Evolutionary conservation across 2,797 vertebrate species (phyloP), one percentile per base, ranked within the genome.

Genomic region (Psittacula derbiana): DNA sequence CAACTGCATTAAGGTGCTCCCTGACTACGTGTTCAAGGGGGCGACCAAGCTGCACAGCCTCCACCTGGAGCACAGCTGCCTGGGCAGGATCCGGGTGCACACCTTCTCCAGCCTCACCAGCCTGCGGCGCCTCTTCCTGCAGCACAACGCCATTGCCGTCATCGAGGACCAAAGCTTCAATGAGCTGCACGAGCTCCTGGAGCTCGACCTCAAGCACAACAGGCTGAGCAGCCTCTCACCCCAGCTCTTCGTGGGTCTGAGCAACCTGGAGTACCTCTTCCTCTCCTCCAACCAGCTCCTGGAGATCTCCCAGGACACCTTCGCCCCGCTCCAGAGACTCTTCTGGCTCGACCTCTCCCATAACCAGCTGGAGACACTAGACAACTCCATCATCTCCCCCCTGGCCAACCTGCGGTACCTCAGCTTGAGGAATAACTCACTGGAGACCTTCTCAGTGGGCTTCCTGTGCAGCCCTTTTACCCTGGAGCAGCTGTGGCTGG

Each of bases 31-130:
- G 46, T 99, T 99, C 96, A 98, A 97, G 91, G 99, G 99, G 21
- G 98, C 99, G 43, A 91, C 97, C 60, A 99, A 98, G 88, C 97
- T 99, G 74, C 99, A 99, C 96, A 99, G 99, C 92, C 98, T 99
- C 52, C 99, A 99, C 95, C 97, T 99, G 93, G 99, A 99, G 93
- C 98, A 97, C 97, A 98, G 99, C 76, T 99, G 99, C 82, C 97
- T 99, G 8, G 94, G 98, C 72, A 98, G 95, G 94, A 92, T 99
- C 90, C 97, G 95, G 62, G 94, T 94, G 13, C 98, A 97, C 82
- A 98, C 98, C 41, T 99, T 99, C 53, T 95, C 96, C 0, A 98
- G 99, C 81, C 98, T 99, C 9, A 97, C 98, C 11, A 98, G 98
- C 92, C 98, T 99, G 75, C 97, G 99, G 40, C 97, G 99, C 13